Evolutionary conservation across 1,140 invertebrate genomes (phyloP), one percentile per base, ranked within the genome.

Genomic region (Anastrepha ludens): DNA sequence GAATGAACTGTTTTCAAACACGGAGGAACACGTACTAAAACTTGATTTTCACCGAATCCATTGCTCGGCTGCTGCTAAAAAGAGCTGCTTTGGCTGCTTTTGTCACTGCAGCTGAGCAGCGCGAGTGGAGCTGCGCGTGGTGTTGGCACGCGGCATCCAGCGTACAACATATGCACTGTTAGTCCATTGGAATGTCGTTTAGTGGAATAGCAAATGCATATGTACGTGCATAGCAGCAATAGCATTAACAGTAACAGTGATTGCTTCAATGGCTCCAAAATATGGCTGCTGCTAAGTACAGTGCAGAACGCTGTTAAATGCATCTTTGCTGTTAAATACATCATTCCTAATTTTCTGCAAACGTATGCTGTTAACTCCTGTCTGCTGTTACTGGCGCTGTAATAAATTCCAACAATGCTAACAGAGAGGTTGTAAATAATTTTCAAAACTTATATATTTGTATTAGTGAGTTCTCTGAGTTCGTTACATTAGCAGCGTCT

Each of bases 11-110:
- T 92, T 90, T 91, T 90, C 91, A 89, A 90, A 92, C 90, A 92
- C 91, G 91, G 90, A 91, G 91, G 91, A 92, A 92, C 90, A 92
- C 91, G 91, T 92, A 92, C 91, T 92, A 92, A 92, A 92, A 92
- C 91, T 91, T 91, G 91, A 91, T 87, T 92, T 90, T 47, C 74
- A 81, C 74, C 74, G 74, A 81, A 81, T 81, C 74, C 74, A 81
- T 55, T 81, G 74, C 74, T 81, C 74, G 47, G 47, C 44, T 81
- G 74, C 74, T 81, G 74, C 74, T 81, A 60, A 86, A 85, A 86
- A 60, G 85, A 86, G 85, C 85, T 86, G 39, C 47, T 9, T 81
- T 20, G 41, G 74, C 74, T 81, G 74, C 11, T n/a, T 55, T 81
- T 55, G 6, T n/a, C 47, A n/a, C 74, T 55, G 47, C 47, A 20